Evolutionary conservation across 2,113 vertebrate genomes (phyloP).

Genomic region (Agapornis roseicollis): DNA sequence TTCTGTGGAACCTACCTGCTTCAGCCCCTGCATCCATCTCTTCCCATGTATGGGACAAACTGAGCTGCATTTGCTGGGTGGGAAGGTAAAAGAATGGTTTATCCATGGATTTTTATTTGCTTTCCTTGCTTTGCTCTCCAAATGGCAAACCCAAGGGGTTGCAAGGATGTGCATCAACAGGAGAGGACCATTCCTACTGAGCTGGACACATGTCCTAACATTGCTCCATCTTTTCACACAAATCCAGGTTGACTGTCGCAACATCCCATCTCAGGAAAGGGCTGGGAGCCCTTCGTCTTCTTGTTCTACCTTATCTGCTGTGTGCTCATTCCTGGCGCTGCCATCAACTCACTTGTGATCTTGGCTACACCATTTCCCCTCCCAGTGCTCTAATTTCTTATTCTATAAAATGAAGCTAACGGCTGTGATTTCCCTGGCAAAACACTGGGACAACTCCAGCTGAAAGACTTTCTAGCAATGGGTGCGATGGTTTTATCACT

Average conservation of each 20-base stretch:
- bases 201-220: background rate
- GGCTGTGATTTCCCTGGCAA: background rate
- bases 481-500: background rate
- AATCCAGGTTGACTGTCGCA: background rate
- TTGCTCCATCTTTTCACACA: background rate
- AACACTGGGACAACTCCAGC: background rate
- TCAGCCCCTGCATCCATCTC: background rate
- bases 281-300: background rate
- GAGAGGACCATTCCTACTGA: background rate
- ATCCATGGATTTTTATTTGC: background rate
- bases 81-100: background rate
- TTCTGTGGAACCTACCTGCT: background rate
- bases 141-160: background rate
- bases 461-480: background rate
- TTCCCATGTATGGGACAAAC: background rate
- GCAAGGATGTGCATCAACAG: background rate
- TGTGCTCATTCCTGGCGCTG: background rate
- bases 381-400: background rate
- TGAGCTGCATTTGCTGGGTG: background rate
- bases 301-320: background rate
- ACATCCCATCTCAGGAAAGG: background rate
- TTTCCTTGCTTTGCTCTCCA: background rate
- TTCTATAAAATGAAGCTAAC: background rate
- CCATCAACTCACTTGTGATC: rapidly evolving
- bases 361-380: background rate